A percentile compares a stretch with the other conserved stretches of the same genome.
Conservation (phyloP, 2,113 vertebrate genomes). For the Gopherus evgoodei region DNA sequence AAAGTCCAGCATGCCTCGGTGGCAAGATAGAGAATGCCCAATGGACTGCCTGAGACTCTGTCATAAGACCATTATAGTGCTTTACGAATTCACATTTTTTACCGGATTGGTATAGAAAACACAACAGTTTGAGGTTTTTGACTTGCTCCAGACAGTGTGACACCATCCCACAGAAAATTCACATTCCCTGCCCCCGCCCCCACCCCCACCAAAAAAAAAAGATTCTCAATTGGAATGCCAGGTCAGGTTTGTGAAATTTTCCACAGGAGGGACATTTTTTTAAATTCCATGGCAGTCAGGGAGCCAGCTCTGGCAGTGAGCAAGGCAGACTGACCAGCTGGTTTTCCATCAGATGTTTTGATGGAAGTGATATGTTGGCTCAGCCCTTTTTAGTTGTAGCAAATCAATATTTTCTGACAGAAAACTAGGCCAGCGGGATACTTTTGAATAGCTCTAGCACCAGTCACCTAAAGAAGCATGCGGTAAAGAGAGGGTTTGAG, state of each 20-base stretch:
- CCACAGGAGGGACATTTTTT: background rate
- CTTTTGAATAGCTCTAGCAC: background rate
- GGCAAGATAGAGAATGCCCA: too few species aligned
- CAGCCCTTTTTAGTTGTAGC: background rate
- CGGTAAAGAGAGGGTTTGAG: background rate
- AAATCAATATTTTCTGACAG: background rate
- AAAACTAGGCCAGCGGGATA: background rate
- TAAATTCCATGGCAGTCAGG: background rate
- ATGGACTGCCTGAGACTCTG: too few species aligned
- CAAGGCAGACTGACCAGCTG: background rate
- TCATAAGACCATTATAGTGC: too few species aligned
- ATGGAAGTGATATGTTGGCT: background rate
- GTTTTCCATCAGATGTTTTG: background rate
- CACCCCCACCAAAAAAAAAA: too few species aligned
- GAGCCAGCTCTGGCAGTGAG: background rate
- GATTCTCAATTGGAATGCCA: background rate
- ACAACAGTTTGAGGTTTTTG: too few species aligned
- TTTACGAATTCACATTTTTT: too few species aligned
- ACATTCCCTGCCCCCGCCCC: rapidly evolving
- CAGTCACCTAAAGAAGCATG: background rate
- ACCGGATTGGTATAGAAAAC: too few species aligned
- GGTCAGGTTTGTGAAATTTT: background rate
- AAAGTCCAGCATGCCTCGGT: too few species aligned
- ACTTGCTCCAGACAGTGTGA: too few species aligned
- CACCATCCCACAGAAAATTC: too few species aligned